These are phyloP conservation scores for Microlaimidae sp. DNA, from an alignment of 2,888 invertebrate genomes.

Conservation along the genomic window DNA sequence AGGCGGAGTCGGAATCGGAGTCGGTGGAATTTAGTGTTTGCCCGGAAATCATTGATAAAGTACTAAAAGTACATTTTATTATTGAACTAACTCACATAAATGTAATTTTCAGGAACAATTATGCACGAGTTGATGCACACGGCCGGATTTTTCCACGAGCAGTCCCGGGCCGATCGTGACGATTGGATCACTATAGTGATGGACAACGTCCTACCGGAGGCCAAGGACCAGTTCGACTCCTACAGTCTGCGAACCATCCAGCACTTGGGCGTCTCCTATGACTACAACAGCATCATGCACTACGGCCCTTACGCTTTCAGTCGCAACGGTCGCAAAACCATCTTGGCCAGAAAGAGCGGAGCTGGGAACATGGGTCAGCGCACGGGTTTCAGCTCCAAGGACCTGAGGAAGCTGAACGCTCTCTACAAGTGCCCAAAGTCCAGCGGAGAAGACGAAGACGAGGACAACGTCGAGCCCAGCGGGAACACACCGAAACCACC, in stretches of 20 bases:
- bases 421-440: conserved; percentile 36
- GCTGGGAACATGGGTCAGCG: conserved; percentile 38
- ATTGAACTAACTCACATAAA: too few relatives aligned
- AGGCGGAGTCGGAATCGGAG: too few relatives aligned
- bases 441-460: neutral
- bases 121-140: conserved; percentile 32
- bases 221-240: conserved; percentile 34
- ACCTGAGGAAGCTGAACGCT: conserved; percentile 37
- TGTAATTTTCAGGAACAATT: conserved; percentile 22
- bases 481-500: neutral
- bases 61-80: too few relatives aligned
- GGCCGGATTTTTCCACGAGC: conserved; percentile 33
- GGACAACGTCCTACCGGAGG: conserved; percentile 36
- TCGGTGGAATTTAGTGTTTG: too few relatives aligned
- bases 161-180: conserved; percentile 39
- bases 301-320: conserved; percentile 36
- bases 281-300: conserved; percentile 32
- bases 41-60: too few relatives aligned
- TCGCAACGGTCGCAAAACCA: conserved; percentile 28
- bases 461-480: neutral
- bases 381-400: conserved; percentile 34
- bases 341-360: conserved; percentile 28
- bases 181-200: conserved; percentile 36
- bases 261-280: conserved; percentile 25
- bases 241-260: conserved; percentile 29